Evolutionary conservation across 2,797 vertebrate species (phyloP), one percentile per base, ranked within the genome.

Genomic region (Muraenolepis orangiensis): DNA sequence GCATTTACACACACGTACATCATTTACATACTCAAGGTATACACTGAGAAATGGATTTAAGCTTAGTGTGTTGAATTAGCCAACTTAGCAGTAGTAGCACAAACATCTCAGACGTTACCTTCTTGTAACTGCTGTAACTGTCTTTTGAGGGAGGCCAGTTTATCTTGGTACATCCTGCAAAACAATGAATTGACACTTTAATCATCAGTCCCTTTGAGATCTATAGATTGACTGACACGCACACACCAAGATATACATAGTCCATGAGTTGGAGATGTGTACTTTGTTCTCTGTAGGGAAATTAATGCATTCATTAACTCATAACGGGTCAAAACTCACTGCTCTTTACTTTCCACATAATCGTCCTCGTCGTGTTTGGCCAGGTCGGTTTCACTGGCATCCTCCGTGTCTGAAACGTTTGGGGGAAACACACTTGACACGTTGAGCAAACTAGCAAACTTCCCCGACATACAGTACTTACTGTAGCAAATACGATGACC

Each of bases 321-420:
- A 18, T 42, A 14, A 14, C 71, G 34, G 36, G 66, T 36, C 29
- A 16, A 75, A 83, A 96, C 97, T 96, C 85, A 99, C 98, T 98
- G 97, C 78, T 99, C 98, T 91, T 99, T 99, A 91, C 98, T 98
- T 91, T 99, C 98, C 67, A 99, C 96, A 71, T 97, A 99, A 87
- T 99, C 97, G 75, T 98, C 96, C 69, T 98, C 97, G 26, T 99
- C 96, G 0, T 99, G 97, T 84, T 99, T 99, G 70, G 97, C 97
- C 80, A 98, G 88, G 83, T 99, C 98, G 0, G 98, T 99, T 87
- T 99, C 98, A 76, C 98, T 99, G 81, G 98, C 98, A 93, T 99
- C 98, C 89, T 99, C 98, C 0, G 98, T 99, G 86, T 99, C 98
- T 99, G 85, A 61, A 72, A 1, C n/a, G 51, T 57, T 20, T 51